phyloP scores from a whole-genome alignment of 2,888 invertebrate genomes.

The Thysanoteuthis rhombus region DNA sequence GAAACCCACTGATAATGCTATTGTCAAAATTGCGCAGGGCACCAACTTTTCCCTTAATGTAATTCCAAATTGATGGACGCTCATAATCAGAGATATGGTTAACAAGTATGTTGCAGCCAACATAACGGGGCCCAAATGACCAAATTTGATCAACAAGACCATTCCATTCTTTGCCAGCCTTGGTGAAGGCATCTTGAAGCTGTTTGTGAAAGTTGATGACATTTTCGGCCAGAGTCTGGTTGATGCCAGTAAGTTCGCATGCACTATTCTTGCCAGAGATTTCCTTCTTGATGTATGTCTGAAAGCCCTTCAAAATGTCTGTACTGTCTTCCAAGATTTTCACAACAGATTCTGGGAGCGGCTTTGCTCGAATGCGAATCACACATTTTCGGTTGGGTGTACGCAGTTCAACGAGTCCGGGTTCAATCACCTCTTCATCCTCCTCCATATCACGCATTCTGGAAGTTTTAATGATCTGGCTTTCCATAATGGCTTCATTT shows the following conservation, averaged over 20 bases:
- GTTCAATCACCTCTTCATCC: conserved; percentile 49
- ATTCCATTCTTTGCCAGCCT: conserved; percentile 72
- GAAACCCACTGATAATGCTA: conserved; percentile 66
- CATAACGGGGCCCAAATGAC: conserved; percentile 90
- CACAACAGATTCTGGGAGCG: conserved; percentile 80
- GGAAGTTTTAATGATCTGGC: conserved; percentile 58
- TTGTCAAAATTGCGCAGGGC: conserved; percentile 72
- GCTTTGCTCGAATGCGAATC: conserved; percentile 80
- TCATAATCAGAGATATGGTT: conserved; percentile 80
- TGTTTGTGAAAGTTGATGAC: conserved; percentile 71
- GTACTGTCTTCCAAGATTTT: conserved; percentile 78
- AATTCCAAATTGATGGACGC: conserved; percentile 70
- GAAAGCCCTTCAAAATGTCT: conserved; percentile 78
- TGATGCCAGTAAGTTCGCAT: conserved; percentile 38
- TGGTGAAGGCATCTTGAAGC: conserved; percentile 74
- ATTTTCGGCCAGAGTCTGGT: conserved; percentile 46
- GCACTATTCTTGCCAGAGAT: conserved; percentile 37
- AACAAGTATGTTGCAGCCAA: conserved; percentile 88
- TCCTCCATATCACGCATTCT: conserved; percentile 50
- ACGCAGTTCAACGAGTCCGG: conserved; percentile 68
- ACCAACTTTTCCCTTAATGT: conserved; percentile 21
- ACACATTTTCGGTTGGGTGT: conserved; percentile 80
- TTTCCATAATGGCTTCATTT: conserved; percentile 80
- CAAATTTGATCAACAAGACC: conserved; percentile 75
- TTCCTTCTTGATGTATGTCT: conserved; percentile 62